A percentile compares a stretch with the other conserved stretches of the same genome.
Conservation (phyloP, 2,797 vertebrate species). For the Sardinella longiceps region DNA sequence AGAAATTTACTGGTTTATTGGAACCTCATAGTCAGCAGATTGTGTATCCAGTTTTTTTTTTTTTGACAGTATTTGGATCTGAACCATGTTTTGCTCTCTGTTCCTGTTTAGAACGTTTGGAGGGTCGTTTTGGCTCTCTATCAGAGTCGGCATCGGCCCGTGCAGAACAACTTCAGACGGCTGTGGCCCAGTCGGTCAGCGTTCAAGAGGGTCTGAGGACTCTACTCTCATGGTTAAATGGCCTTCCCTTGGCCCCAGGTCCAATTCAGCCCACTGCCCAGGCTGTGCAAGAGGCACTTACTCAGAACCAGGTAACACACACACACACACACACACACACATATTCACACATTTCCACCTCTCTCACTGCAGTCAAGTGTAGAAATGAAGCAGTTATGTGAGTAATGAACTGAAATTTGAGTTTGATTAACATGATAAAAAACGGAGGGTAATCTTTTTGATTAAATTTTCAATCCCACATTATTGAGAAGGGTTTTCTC, state of each 20-base stretch:
- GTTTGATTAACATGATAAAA: not conserved
- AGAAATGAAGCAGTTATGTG: too few relatives aligned
- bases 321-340: not conserved
- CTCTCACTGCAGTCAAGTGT: not conserved
- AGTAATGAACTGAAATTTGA: too few relatives aligned
- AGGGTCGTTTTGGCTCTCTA: constrained; percentile 83
- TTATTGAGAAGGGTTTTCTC: not conserved
- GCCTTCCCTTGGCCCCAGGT: constrained; percentile 78
- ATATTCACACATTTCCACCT: not conserved
- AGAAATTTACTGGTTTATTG: not conserved
- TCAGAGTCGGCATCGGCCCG: constrained; percentile 81
- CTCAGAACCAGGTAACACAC: constrained; percentile 81
- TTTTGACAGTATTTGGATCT: not conserved
- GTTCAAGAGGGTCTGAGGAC: constrained; percentile 92
- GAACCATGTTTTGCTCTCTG: not conserved
- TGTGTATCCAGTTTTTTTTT: too few relatives aligned
- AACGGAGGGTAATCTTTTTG: too few relatives aligned
- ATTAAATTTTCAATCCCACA: too few relatives aligned
- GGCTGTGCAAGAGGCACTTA: constrained; percentile 89
- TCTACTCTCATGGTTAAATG: constrained; percentile 84
- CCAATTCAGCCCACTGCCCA: constrained; percentile 74
- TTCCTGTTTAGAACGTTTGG: constrained; percentile 76
- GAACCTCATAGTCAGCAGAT: not conserved
- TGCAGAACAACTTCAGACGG: constrained; percentile 90
- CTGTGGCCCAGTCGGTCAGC: constrained; percentile 92